Evolutionary conservation across 2,888 invertebrate species (phyloP), one percentile per base, ranked within the genome.

Genomic region (Geotrupes spiniger): DNA sequence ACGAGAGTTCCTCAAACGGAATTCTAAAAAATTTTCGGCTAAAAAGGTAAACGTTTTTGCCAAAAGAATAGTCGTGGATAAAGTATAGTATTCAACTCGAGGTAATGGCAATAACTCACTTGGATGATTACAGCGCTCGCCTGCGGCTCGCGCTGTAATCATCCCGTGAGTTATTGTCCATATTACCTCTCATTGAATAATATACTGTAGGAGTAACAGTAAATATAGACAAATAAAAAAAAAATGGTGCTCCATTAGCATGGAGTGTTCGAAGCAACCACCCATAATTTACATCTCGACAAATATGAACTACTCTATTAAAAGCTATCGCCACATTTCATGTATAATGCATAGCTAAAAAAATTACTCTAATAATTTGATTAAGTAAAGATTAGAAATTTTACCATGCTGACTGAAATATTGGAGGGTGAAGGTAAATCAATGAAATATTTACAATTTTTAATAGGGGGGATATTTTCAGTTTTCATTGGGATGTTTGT

Each of bases 141-240:
- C n/a, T n/a, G n/a, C n/a, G n/a, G n/a, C n/a, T n/a, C n/a, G n/a
- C n/a, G n/a, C n/a, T n/a, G n/a, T n/a, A n/a, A n/a, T n/a, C n/a
- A n/a, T n/a, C n/a, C n/a, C n/a, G n/a, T n/a, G n/a, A n/a, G n/a
- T n/a, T 1, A 79, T 60, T 62, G 77, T 66, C 84, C 88, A 89
- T 0, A 83, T 82, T 54, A 76, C 68, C 52, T 58, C 75, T 73
- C 70, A 74, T 28, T 57, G 68, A 74, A 61, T 78, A 80, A 53
- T 79, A 81, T 33, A 81, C 74, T 53, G 82, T 82, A 72, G 84
- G 85, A 0, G 83, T 83, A 63, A 84, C 78, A 71, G 86, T 1
- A 81, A 16, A 62, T 84, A 86, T 62, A 86, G 69, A 68, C 80
- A 83, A 71, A 87, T 78, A 75, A 87, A 87, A 66, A 87, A 85